Percentiles rank a stretch among this genome's conserved stretches.
These are phyloP conservation scores for Synanthedon tipuliformis DNA, from an alignment of 2,888 invertebrate species.

Conservation along the genomic window DNA sequence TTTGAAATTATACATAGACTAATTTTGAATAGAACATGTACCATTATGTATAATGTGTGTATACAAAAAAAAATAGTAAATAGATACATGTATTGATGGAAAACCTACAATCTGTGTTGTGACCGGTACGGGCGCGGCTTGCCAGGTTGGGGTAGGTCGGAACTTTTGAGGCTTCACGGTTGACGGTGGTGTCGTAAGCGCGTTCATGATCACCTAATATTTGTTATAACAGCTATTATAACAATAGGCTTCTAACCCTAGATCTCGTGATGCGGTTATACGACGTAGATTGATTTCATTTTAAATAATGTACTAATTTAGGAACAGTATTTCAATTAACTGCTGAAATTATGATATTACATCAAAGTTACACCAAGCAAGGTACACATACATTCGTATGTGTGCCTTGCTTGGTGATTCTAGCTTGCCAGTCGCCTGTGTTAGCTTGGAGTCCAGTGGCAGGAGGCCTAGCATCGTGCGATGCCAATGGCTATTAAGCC, in stretches of 20 bases:
- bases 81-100: slow-evolving; percentile 9
- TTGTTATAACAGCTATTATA: slow-evolving; percentile 45
- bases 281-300: slow-evolving; percentile 4
- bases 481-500: not conserved
- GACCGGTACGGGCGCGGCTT: slow-evolving; percentile 10
- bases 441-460: too few species aligned
- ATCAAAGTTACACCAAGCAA: too few species aligned
- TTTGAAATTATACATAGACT: too few species aligned
- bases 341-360: too few species aligned
- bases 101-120: slow-evolving; percentile 19
- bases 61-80: not conserved
- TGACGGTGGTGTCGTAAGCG: slow-evolving; percentile 40
- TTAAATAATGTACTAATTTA: too few species aligned
- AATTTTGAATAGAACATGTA: too few species aligned
- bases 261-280: slow-evolving; percentile 13
- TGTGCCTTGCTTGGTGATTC: too few species aligned
- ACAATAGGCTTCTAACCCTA: slow-evolving; percentile 42
- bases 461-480: too few species aligned
- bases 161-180: slow-evolving; percentile 37
- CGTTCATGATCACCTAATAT: slow-evolving; percentile 56
- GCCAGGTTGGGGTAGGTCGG: slow-evolving; percentile 48
- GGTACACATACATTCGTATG: too few species aligned
- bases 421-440: too few species aligned
- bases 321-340: too few species aligned
- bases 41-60: too few species aligned